These are phyloP conservation scores for Neocrepidodera transversa DNA, from an alignment of 2,888 invertebrate genomes.

Conservation along the genomic window DNA sequence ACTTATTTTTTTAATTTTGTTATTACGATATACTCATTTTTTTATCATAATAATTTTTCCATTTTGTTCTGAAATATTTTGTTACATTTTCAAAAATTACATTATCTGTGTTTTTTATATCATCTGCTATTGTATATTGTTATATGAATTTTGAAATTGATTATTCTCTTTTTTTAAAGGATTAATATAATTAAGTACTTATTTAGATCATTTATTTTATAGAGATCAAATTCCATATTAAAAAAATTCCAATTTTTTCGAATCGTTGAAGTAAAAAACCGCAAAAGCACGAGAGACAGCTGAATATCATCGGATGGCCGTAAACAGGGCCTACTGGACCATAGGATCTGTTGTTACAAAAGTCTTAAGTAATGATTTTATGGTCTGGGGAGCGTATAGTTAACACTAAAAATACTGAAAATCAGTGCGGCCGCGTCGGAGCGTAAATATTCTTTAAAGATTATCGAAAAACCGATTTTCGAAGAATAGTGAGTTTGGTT, in stretches of 20 bases:
- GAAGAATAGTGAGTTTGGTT: not conserved
- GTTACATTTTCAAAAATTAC: no score
- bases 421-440: conserved; percentile 29
- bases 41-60: no score
- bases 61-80: no score
- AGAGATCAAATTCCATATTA: not conserved
- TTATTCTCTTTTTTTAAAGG: no score
- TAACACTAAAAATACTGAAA: conserved; percentile 23
- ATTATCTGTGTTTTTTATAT: no score
- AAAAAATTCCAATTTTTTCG: conserved; percentile 21
- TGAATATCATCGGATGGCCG: conserved; percentile 19
- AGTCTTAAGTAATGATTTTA: conserved; percentile 24
- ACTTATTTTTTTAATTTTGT: no score
- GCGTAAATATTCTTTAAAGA: conserved; percentile 23
- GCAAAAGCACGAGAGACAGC: conserved; percentile 24
- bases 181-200: no score
- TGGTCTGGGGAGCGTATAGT: conserved; percentile 31
- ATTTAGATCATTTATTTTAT: not conserved
- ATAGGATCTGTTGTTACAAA: conserved; percentile 26
- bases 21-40: no score
- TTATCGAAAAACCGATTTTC: conserved; percentile 22
- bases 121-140: no score
- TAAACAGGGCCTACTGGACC: conserved; percentile 26
- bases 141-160: no score
- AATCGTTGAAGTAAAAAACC: conserved; percentile 27